phyloP scores from a whole-genome alignment of 1,140 invertebrate species.

The Hylaeus volcanicus region DNA sequence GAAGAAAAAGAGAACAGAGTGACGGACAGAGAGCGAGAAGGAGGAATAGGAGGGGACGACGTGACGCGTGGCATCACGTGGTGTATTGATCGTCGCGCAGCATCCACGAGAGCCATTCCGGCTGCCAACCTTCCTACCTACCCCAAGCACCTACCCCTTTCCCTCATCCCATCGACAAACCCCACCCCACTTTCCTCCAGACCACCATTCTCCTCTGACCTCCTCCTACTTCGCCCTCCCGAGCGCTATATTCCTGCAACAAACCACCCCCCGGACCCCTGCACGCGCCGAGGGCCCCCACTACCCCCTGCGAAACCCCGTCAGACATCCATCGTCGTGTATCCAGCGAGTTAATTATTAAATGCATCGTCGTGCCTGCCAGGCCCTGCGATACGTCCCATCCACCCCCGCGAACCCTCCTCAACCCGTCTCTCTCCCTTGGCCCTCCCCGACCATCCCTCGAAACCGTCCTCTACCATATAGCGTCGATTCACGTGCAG shows the following conservation, averaged over 20 bases:
- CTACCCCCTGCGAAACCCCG: slow-evolving; percentile 62
- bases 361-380: slow-evolving; percentile 69
- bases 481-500: slow-evolving; percentile 26
- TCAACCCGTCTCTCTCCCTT: neutral
- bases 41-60: slow-evolving; percentile 56
- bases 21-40: neutral
- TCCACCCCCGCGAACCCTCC: neutral
- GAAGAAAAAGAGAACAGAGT: slow-evolving; percentile 13
- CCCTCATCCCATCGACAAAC: slow-evolving; percentile 37
- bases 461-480: neutral
- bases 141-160: slow-evolving; percentile 69
- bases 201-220: slow-evolving; percentile 34
- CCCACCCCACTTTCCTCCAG: slow-evolving; percentile 29
- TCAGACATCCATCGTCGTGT: slow-evolving; percentile 73
- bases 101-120: slow-evolving; percentile 76
- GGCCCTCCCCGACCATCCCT: neutral
- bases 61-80: slow-evolving; percentile 75
- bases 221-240: slow-evolving; percentile 14
- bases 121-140: slow-evolving; percentile 75
- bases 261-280: slow-evolving; percentile 51
- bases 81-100: slow-evolving; percentile 77
- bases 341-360: slow-evolving; percentile 75
- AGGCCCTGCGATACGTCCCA: slow-evolving; percentile 41
- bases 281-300: slow-evolving; percentile 54
- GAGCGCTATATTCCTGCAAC: slow-evolving; percentile 63